Evolutionary conservation across 2,113 vertebrate genomes (phyloP).

Genomic region (Indicator maculatus): DNA sequence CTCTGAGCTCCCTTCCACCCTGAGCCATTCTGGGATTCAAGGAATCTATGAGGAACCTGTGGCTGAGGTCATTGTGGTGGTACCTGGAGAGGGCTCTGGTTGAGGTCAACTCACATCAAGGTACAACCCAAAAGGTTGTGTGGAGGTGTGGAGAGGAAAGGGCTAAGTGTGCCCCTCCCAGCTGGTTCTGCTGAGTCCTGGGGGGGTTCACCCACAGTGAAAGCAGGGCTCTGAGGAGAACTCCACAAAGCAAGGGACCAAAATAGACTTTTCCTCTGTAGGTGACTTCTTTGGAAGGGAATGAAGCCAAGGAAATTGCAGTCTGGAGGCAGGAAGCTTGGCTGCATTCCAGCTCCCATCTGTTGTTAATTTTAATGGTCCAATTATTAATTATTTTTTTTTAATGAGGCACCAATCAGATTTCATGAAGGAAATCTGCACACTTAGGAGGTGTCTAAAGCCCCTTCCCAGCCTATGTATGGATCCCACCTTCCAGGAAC

Average conservation of each 20-base stretch:
- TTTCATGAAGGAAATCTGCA: conserved; percentile 31
- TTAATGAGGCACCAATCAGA: conserved; percentile 55
- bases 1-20: too few relatives aligned
- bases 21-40: too few relatives aligned
- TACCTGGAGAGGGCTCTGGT: neutral
- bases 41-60: neutral
- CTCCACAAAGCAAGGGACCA: neutral
- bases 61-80: neutral
- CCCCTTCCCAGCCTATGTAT: neutral
- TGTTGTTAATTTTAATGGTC: conserved; percentile 55
- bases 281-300: neutral
- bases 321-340: conserved; percentile 35
- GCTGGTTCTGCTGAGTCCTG: neutral
- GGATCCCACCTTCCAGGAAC: neutral
- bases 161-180: neutral
- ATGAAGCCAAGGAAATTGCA: neutral
- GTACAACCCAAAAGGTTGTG: neutral
- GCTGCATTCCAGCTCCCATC: conserved; percentile 45
- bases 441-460: neutral
- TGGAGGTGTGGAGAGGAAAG: too few relatives aligned
- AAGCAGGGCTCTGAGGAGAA: neutral
- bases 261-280: conserved; percentile 52
- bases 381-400: conserved; percentile 54
- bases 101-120: fast-evolving
- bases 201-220: neutral